Base-by-base conservation (phyloP, 2,797 vertebrate species). In the Uromys caudimaculatus region DNA sequence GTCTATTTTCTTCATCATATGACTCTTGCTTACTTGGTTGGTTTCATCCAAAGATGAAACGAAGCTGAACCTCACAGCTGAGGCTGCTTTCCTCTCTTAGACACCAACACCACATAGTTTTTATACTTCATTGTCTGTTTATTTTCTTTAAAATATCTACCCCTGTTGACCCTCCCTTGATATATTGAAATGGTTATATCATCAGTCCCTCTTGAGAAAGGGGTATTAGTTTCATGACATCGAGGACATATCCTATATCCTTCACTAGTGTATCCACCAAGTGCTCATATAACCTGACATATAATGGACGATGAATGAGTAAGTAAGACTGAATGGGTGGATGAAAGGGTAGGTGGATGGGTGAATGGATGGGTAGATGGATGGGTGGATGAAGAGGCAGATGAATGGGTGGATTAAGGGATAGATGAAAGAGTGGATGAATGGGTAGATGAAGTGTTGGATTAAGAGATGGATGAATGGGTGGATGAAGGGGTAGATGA, bases 131-230 rank as follows among this genome's bases (percentile, higher is more conserved):
- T 90, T 41, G 41, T 47, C n/a, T 50, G 38, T 75, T 88, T 62
- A 16, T 95, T 86, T 93, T 62, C 75, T 76, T 90, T 73, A 89
- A 84, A 76, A 62, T 41, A 91, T 91, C 78, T 23, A 9, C 23
- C 47, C 35, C 1, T 32, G 0, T 44, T 79, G 81, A 32, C 71
- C 35, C 82, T 82, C 73, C 29, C 50, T 62, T 78, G 35, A 24
- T 73, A 13, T 21, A 76, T 58, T 93, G 52, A 71, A 64, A 24
- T 91, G 3, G 27, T 50, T 87, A 54, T 52, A n/a, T n/a, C 41
- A 24, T 73, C 16, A 64, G 4, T 79, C 50, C 85, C 19, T 11
- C 41, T 44, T 62, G 21, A 89, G 58, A n/a, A n/a, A n/a, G n/a
- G 14, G 52, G 79, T 84, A 50, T 67, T 52, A 38, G 14, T 82